Percentiles rank a stretch among this genome's conserved stretches.
Conservation (phyloP, 2,888 invertebrate genomes). For the Chrysodeixis includens region DNA sequence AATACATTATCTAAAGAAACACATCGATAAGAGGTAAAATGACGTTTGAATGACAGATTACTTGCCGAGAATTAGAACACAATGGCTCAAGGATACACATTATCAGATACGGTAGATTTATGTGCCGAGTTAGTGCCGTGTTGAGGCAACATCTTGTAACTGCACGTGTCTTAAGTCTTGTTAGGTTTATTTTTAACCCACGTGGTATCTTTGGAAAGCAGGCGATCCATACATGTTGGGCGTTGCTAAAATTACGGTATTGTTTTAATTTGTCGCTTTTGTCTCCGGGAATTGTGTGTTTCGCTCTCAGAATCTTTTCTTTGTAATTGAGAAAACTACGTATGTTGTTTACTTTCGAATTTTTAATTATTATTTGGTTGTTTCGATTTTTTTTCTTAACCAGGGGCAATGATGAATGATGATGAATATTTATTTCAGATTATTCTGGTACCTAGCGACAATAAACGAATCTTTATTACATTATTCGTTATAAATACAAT, state of each 20-base stretch:
- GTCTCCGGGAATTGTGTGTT: not conserved
- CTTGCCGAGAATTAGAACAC: conserved; percentile 35
- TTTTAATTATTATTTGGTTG: not conserved
- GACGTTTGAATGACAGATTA: conserved; percentile 43
- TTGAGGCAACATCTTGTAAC: conserved; percentile 8
- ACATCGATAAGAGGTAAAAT: conserved; percentile 20
- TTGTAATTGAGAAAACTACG: not conserved
- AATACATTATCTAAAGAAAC: conserved; percentile 30
- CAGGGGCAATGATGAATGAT: too few species aligned
- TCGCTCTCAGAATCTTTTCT: not conserved
- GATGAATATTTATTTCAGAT: not conserved
- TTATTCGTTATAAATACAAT: too few species aligned
- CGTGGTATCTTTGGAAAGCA: conserved; percentile 1
- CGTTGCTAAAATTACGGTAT: conserved; percentile 1
- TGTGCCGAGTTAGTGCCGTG: conserved; percentile 26
- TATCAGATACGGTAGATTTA: conserved; percentile 47
- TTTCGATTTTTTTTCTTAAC: not conserved
- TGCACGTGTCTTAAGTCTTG: conserved; percentile 13
- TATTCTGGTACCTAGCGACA: not conserved
- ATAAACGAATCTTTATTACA: too few species aligned
- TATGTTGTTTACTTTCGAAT: not conserved
- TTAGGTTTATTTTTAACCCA: conserved; percentile 7
- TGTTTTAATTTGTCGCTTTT: not conserved
- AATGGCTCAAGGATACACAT: conserved; percentile 43
- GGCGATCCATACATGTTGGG: conserved; percentile 3